phyloP scores from a whole-genome alignment of 2,888 invertebrate species.

The Coecobrya sp. region DNA sequence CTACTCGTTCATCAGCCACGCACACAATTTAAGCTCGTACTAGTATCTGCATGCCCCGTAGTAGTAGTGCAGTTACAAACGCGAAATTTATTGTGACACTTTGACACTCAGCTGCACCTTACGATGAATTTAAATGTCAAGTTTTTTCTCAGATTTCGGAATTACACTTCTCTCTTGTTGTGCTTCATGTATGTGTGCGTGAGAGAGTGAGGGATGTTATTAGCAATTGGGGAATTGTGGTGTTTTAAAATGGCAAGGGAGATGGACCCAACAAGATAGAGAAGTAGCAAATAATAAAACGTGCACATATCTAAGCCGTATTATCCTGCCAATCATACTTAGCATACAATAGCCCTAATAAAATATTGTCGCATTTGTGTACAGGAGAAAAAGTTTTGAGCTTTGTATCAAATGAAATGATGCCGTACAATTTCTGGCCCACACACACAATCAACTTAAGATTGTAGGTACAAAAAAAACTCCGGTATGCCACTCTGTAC shows the following conservation, averaged over 20 bases:
- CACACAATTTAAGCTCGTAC: not conserved
- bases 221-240: slow-evolving; percentile 53
- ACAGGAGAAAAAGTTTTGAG: not conserved
- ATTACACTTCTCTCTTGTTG: not conserved
- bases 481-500: not conserved
- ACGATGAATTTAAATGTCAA: slow-evolving; percentile 65
- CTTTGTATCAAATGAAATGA: slow-evolving; percentile 22
- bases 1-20: not conserved
- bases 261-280: not conserved
- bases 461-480: not conserved
- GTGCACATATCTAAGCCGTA: slow-evolving; percentile 16
- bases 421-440: slow-evolving; percentile 26
- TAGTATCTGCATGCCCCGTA: slow-evolving; percentile 5
- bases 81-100: slow-evolving; percentile 68
- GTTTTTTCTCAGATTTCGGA: slow-evolving; percentile 43
- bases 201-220: not conserved
- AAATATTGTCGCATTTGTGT: slow-evolving; percentile 24
- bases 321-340: slow-evolving; percentile 66
- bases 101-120: slow-evolving; percentile 64
- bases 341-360: slow-evolving; percentile 35
- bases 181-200: not conserved
- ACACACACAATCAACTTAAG: slow-evolving; percentile 6
- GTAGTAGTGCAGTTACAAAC: slow-evolving; percentile 33
- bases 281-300: slow-evolving; percentile 12
- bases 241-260: slow-evolving; percentile 38